These are phyloP conservation scores for Donacobius atricapilla DNA, from an alignment of 2,113 vertebrate species.

Conservation along the genomic window DNA sequence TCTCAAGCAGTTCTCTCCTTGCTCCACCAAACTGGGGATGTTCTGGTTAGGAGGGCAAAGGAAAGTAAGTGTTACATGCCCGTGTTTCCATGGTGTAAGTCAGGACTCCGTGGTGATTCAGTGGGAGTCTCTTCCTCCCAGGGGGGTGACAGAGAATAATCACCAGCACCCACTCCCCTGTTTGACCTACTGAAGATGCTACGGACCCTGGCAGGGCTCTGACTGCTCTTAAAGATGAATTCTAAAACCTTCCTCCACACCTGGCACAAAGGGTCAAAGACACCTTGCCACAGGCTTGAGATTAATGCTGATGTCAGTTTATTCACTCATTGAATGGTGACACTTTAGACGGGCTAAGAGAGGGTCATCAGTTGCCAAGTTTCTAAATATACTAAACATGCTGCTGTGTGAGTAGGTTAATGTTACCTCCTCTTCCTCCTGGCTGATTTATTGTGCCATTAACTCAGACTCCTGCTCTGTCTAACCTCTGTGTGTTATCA, in stretches of 20 bases:
- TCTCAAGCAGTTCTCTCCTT: not conserved
- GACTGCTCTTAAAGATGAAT: not conserved
- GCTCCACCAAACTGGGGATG: not conserved
- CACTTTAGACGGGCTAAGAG: not conserved
- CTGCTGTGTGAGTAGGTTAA: not conserved
- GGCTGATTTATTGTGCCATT: not conserved
- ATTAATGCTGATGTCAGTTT: not conserved
- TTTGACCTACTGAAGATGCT: not conserved
- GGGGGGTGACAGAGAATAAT: not conserved
- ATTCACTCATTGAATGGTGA: not conserved
- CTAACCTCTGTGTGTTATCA: rapidly evolving
- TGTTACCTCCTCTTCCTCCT: slow-evolving; percentile 27
- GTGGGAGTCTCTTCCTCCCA: not conserved
- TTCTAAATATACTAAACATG: slow-evolving; percentile 34
- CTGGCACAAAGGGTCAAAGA: not conserved
- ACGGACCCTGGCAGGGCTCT: not conserved
- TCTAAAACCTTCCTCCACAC: not conserved
- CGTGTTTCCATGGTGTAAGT: not conserved
- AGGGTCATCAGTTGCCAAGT: not conserved
- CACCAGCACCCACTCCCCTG: not conserved
- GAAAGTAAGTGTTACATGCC: not conserved
- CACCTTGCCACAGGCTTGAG: not conserved
- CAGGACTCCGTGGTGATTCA: not conserved
- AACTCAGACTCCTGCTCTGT: not conserved
- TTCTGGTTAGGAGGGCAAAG: not conserved